A percentile compares a stretch with the other conserved stretches of the same genome.
phyloP scores from a whole-genome alignment of 1,140 invertebrate species.

The Archivesica marissinica region DNA sequence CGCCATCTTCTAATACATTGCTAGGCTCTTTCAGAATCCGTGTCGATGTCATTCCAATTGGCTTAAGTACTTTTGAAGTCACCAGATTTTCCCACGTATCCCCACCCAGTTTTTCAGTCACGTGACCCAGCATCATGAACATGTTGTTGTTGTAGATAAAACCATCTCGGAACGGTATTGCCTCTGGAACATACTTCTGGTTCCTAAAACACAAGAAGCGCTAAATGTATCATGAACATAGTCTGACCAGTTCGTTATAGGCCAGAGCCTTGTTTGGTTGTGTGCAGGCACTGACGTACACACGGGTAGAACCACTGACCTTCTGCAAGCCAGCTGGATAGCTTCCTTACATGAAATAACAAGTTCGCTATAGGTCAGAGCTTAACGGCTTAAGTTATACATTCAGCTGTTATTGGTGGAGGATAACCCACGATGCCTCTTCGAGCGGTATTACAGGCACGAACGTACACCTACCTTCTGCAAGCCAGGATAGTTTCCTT shows the following conservation, averaged over 20 bases:
- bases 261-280: neutral
- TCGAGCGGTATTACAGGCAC: no score
- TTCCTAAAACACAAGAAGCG: slow-evolving; percentile 61
- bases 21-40: slow-evolving; percentile 52
- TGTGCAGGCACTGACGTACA: neutral
- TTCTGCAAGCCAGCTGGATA: no score
- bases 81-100: slow-evolving; percentile 69
- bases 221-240: neutral
- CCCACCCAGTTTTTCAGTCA: slow-evolving; percentile 63
- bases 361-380: no score
- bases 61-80: slow-evolving; percentile 63
- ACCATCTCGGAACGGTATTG: slow-evolving; percentile 67
- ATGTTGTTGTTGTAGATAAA: slow-evolving; percentile 69
- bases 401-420: no score
- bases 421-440: no score
- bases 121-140: slow-evolving; percentile 67
- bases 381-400: no score
- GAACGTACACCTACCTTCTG: no score
- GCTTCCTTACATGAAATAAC: no score
- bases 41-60: slow-evolving; percentile 65
- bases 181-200: slow-evolving; percentile 62
- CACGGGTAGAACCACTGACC: no score
- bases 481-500: no score
- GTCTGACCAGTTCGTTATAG: neutral
- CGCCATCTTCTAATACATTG: neutral